Percentiles rank a stretch among this genome's conserved stretches.
Conservation (phyloP, 2,113 vertebrate species). For the Macrotis lagotis region DNA sequence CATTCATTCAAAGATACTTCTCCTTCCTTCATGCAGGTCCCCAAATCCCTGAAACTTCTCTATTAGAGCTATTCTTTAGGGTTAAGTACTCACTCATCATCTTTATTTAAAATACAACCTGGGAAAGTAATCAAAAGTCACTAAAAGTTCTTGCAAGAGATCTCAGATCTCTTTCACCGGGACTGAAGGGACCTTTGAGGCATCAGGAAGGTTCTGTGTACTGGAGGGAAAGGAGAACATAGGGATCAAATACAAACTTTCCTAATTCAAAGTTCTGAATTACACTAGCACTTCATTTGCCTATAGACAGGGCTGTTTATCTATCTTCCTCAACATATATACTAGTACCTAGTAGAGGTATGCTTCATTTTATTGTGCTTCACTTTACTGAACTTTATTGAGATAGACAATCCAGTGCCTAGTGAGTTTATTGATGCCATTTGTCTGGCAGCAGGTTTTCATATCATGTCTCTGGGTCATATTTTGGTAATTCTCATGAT, state of each 20-base stretch:
- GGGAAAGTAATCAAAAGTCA: not conserved
- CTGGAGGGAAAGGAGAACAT: not conserved
- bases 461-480: not conserved
- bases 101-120: constrained; percentile 8
- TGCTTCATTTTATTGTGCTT: not conserved
- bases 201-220: not conserved
- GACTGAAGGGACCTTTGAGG: not conserved
- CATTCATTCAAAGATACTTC: not conserved
- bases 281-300: not conserved
- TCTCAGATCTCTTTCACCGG: not conserved
- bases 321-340: not conserved
- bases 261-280: not conserved
- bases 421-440: not conserved
- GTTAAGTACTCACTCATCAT: not conserved
- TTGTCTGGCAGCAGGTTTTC: not conserved
- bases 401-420: not conserved
- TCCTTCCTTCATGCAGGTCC: not conserved
- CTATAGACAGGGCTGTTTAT: not conserved
- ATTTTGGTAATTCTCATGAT: not conserved
- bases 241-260: constrained; percentile 29
- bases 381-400: too few species aligned
- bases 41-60: not conserved
- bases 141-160: not conserved
- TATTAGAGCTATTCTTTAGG: constrained; percentile 3
- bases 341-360: not conserved